A percentile compares a stretch with the other conserved stretches of the same genome.
Conservation (phyloP, 2,888 invertebrate genomes). For the Polymixis flavicincta region DNA sequence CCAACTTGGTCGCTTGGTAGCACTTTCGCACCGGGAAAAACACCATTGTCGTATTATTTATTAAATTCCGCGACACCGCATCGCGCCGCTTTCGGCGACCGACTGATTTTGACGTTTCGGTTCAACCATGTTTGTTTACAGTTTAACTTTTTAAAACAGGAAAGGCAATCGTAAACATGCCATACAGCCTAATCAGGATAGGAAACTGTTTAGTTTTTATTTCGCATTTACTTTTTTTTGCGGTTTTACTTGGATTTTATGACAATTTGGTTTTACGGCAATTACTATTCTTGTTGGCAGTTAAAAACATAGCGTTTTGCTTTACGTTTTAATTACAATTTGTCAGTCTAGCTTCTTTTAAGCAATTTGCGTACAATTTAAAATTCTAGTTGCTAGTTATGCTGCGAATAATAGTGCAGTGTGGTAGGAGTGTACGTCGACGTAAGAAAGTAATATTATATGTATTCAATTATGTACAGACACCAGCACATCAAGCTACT, state of each 20-base stretch:
- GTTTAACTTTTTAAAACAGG: conserved; percentile 81
- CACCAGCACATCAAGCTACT: too few species aligned
- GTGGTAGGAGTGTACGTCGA: not conserved
- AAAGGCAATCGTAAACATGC: conserved; percentile 91
- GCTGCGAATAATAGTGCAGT: not conserved
- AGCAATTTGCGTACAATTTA: not conserved
- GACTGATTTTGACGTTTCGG: conserved; percentile 78
- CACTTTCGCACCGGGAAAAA: conserved; percentile 85
- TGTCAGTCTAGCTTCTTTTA: not conserved
- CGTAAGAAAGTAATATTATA: too few species aligned
- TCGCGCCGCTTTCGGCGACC: conserved; percentile 70
- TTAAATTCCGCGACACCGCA: conserved; percentile 57
- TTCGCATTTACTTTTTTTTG: conserved; percentile 32
- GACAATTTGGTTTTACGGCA: conserved; percentile 1
- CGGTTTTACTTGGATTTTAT: conserved; percentile 16
- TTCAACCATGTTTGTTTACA: conserved; percentile 80
- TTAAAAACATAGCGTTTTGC: not conserved
- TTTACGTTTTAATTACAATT: conserved; percentile 1
- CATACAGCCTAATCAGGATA: conserved; percentile 77
- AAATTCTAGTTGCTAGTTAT: not conserved
- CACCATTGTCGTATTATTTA: conserved; percentile 74
- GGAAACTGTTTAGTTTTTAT: conserved; percentile 59
- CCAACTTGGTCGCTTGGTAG: conserved; percentile 80
- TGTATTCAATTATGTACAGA: too few species aligned
- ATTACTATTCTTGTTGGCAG: conserved; percentile 8